Conservation (phyloP, 2,888 invertebrate species). For the Sphaeridia pumilis region DNA sequence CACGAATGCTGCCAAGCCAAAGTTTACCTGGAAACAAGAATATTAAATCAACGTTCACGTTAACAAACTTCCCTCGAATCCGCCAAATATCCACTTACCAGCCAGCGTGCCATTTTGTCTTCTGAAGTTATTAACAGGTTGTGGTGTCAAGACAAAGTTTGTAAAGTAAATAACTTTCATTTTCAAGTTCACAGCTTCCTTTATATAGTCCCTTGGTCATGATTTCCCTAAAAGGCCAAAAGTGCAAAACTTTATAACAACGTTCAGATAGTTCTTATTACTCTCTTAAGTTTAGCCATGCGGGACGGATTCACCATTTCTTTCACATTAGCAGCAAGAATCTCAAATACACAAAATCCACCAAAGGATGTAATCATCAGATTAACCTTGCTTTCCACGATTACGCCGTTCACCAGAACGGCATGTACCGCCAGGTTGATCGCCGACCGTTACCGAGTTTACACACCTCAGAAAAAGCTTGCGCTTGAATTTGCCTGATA, state of each 20-base stretch:
- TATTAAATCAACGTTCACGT: background rate
- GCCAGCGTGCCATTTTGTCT: slow-evolving; percentile 18
- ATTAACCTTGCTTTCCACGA: no score
- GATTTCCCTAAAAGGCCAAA: background rate
- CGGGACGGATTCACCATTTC: no score
- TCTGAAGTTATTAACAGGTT: background rate
- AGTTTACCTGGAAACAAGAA: slow-evolving; percentile 17
- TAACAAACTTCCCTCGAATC: background rate
- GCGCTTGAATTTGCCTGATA: no score
- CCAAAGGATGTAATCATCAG: no score
- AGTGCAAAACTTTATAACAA: background rate
- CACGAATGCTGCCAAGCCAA: slow-evolving; percentile 16
- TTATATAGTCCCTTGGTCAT: background rate
- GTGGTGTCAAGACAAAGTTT: slow-evolving; percentile 1
- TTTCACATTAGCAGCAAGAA: no score
- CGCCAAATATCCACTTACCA: slow-evolving; percentile 14
- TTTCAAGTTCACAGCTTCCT: background rate
- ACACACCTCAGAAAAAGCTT: no score
- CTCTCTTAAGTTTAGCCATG: no score
- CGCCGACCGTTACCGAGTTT: no score
- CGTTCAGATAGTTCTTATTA: no score
- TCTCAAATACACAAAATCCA: no score
- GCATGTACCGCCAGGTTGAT: no score
- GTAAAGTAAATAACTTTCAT: slow-evolving; percentile 6
- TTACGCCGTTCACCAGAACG: no score